Conservation (phyloP, 2,113 vertebrate species). For the Acanthochromis polyacanthus region DNA sequence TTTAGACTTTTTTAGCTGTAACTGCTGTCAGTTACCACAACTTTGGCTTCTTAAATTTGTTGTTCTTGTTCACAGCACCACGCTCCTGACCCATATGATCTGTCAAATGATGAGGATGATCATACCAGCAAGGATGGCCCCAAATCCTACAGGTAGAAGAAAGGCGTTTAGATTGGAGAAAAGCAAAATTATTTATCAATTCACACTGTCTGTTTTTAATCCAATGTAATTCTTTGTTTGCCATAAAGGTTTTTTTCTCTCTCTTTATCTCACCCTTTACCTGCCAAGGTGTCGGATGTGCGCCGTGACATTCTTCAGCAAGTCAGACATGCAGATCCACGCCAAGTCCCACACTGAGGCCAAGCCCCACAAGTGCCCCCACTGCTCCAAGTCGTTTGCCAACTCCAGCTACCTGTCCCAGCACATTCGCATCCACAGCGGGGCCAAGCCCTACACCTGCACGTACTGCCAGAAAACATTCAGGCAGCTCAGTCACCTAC, state of each 20-base stretch:
- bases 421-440: slow-evolving; percentile 98
- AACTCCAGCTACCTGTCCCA: slow-evolving; percentile 99
- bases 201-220: background rate
- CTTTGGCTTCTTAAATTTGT: background rate
- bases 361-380: slow-evolving; percentile 99
- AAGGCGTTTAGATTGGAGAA: background rate
- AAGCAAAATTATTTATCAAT: background rate
- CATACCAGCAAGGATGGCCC: slow-evolving; percentile 84
- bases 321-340: slow-evolving; percentile 99
- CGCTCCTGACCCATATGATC: slow-evolving; percentile 82
- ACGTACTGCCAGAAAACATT: slow-evolving; percentile 98
- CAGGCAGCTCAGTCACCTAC: slow-evolving; percentile 96
- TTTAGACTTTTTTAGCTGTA: no score
- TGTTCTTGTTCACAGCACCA: slow-evolving; percentile 77
- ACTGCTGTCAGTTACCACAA: no score
- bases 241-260: background rate
- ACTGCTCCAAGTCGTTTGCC: slow-evolving; percentile 99
- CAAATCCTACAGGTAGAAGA: slow-evolving; percentile 83
- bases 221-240: background rate
- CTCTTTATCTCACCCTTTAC: background rate
- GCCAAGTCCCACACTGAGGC: slow-evolving; percentile 98
- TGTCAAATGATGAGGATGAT: slow-evolving; percentile 87
- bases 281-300: slow-evolving; percentile 95
- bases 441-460: slow-evolving; percentile 98
- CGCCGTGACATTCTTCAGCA: slow-evolving; percentile 97